These are phyloP conservation scores for Palythoa heliodiscus DNA, from an alignment of 92 coral and sea anemone genomes.

Conservation along the genomic window DNA sequence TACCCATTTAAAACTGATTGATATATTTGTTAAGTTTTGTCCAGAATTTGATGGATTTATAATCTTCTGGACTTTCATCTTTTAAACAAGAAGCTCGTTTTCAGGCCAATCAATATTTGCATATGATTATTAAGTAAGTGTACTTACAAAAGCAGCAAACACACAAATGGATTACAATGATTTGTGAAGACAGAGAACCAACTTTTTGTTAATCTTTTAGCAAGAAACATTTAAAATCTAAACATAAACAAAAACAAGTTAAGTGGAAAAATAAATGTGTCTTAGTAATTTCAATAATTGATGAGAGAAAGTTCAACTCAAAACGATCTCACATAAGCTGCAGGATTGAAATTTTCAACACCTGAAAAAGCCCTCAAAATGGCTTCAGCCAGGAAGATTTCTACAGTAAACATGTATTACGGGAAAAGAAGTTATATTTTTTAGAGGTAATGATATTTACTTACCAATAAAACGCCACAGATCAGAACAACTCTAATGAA, in stretches of 20 bases:
- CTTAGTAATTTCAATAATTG: conserved; percentile 5
- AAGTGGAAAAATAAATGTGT: background rate
- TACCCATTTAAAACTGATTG: too few species aligned
- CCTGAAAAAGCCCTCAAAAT: background rate
- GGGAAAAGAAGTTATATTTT: background rate
- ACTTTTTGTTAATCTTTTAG: background rate
- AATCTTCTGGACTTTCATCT: background rate
- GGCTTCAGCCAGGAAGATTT: background rate
- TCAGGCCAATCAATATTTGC: background rate
- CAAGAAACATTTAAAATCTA: background rate
- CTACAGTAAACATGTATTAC: background rate
- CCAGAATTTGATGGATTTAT: too few species aligned
- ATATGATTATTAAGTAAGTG: background rate
- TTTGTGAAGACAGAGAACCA: background rate
- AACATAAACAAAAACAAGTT: background rate
- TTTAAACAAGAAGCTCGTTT: background rate
- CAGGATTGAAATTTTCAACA: background rate
- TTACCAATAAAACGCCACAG: conserved; percentile 20
- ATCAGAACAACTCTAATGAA: conserved; percentile 11
- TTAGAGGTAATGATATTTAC: background rate
- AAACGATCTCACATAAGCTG: background rate
- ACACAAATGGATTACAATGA: background rate
- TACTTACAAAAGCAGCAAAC: background rate
- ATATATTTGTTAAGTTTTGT: too few species aligned
- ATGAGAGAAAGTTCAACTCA: background rate